Percentiles rank a stretch among this genome's conserved stretches.
Conservation (phyloP, 2,888 invertebrate species). For the Lamellibrachia columna region DNA sequence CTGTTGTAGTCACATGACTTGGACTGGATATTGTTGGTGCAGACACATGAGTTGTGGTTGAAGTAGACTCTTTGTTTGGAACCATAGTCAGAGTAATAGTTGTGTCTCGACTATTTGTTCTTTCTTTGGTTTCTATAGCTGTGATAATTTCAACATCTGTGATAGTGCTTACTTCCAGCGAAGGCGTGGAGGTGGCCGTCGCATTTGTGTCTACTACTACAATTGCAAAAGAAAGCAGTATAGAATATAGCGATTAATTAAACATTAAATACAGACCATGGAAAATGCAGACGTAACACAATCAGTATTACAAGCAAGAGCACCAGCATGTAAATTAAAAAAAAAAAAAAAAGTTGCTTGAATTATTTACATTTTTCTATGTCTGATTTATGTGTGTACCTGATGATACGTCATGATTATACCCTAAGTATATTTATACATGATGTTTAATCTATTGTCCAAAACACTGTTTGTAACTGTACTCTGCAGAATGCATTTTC, state of each 20-base stretch:
- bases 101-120: too few species aligned
- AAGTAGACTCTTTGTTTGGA: too few species aligned
- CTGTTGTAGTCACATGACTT: too few species aligned
- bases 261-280: not conserved
- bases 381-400: not conserved
- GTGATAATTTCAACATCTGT: too few species aligned
- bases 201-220: too few species aligned
- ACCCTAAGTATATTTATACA: not conserved
- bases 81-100: too few species aligned
- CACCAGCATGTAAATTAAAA: not conserved
- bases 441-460: not conserved
- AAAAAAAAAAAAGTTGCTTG: too few species aligned
- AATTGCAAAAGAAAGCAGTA: not conserved
- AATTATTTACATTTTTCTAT: not conserved
- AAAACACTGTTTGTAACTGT: not conserved
- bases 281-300: not conserved
- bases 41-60: too few species aligned
- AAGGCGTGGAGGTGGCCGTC: too few species aligned
- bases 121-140: not conserved
- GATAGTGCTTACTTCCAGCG: too few species aligned
- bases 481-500: not conserved
- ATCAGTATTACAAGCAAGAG: not conserved
- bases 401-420: too few species aligned
- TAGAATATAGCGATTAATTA: not conserved
- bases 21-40: too few species aligned